Conservation (phyloP, 2,888 invertebrate species). For the Xanthorhoe designata region DNA sequence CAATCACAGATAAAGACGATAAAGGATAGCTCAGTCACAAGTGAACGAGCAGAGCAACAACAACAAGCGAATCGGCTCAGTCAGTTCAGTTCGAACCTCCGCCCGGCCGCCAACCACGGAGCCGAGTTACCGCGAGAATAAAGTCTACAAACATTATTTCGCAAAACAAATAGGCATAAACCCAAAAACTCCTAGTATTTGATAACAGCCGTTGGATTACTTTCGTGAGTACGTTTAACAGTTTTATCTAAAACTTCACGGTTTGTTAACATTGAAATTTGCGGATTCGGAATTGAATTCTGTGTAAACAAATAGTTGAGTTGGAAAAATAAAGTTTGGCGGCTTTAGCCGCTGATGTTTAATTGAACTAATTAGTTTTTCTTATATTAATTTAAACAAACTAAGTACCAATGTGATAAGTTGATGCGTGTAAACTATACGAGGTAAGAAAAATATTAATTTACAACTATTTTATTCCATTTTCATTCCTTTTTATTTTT, state of each 20-base stretch:
- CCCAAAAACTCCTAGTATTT: constrained; percentile 40
- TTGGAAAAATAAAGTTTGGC: constrained; percentile 38
- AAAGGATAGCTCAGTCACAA: constrained; percentile 35
- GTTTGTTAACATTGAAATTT: constrained; percentile 61
- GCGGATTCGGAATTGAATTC: constrained; percentile 53
- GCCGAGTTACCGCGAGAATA: constrained; percentile 31
- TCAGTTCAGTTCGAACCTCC: constrained; percentile 27
- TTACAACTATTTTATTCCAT: background rate
- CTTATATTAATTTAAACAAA: background rate
- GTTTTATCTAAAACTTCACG: constrained; percentile 58
- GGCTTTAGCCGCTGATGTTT: background rate
- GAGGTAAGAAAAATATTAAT: constrained; percentile 1
- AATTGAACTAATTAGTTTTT: background rate
- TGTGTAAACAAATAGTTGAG: constrained; percentile 53
- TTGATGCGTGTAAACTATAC: background rate
- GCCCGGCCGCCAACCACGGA: constrained; percentile 32
- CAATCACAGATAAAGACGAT: constrained; percentile 33
- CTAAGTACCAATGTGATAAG: background rate
- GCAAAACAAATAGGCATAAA: constrained; percentile 12
- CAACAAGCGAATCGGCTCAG: constrained; percentile 35
- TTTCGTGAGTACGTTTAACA: constrained; percentile 54
- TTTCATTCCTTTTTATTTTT: too few relatives aligned
- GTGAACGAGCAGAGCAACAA: constrained; percentile 37
- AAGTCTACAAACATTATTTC: constrained; percentile 6
- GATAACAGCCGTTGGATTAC: constrained; percentile 53